Base-by-base conservation (phyloP, 1,140 invertebrate genomes). In the Oncopodura yosiiana region DNA sequence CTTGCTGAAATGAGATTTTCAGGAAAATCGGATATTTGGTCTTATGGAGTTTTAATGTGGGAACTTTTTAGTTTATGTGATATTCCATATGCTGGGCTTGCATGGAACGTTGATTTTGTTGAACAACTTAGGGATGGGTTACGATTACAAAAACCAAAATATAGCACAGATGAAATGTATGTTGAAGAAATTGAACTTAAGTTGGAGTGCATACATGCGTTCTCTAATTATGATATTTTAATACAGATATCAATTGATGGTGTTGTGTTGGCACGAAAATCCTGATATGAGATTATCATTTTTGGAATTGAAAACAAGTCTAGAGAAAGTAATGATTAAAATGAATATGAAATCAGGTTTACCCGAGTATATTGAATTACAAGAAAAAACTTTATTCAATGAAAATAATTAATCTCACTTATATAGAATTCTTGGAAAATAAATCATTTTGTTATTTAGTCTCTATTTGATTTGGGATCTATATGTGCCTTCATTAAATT, bases 41-140 rank as follows among this genome's bases (percentile, higher is more conserved):
- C 87, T 0, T 96, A 82, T 71, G 93, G 89, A 12, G 84, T 96
- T 43, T 86, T 92, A 2, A 66, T 96, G 0, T 97, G 92, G 93
- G 93, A 97, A 72, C 78, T 94, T 52, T 96, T 95, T 66, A 86
- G 87, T 0, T 74, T 93, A 16, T 87, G 87, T 0, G 80, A 81
- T 65, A 86, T 86, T 1, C 92, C 92, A 0, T 96, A 94, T 74
- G 83, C 85, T 0, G 84, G 84, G 19, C n/a, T n/a, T 3, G 18
- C 2, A 8, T 51, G 49, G 49, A 21, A 36, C 1, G 5, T 8
- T 1, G 49, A 51, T 16, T 51, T 51, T n/a, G 27, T 42, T 11
- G 37, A 51, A 23, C 27, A 24, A 3, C 16, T 75, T 4, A 68
- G 71, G 53, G 65, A 66, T 52, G 74, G 74, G 3, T 73, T 71